phyloP scores from a whole-genome alignment of 2,888 invertebrate genomes.

The Dendrolimus pini region DNA sequence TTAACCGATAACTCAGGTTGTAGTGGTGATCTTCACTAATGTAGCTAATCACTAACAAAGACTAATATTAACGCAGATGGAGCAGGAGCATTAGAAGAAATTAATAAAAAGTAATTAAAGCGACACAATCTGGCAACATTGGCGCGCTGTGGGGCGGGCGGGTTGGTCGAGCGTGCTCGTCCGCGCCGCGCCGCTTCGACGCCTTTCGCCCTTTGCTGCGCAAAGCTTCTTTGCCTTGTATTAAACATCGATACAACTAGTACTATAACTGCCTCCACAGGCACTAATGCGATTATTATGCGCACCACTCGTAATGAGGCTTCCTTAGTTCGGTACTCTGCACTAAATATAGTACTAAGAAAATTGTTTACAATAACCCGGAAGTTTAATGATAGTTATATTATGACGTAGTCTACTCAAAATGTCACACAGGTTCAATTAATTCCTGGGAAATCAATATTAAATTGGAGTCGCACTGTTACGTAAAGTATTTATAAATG shows the following conservation, averaged over 20 bases:
- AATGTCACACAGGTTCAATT: too few species aligned
- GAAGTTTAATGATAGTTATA: background rate
- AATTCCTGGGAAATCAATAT: too few species aligned
- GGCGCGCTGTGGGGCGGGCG: background rate
- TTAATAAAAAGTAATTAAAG: too few species aligned
- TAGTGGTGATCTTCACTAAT: too few species aligned
- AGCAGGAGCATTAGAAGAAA: too few species aligned
- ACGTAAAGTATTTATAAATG: background rate
- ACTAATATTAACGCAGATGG: too few species aligned
- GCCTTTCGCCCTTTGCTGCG: constrained; percentile 2
- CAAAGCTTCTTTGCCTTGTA: constrained; percentile 14
- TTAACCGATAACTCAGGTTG: too few species aligned
- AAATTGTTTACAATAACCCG: background rate
- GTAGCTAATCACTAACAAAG: too few species aligned
- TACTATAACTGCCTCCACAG: constrained; percentile 1
- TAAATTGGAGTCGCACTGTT: too few species aligned
- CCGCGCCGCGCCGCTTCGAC: background rate
- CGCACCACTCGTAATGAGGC: constrained; percentile 19
- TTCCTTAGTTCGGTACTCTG: constrained; percentile 15
- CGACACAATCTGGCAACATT: background rate
- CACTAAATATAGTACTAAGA: background rate
- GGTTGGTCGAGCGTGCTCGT: background rate
- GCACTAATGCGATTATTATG: constrained; percentile 29
- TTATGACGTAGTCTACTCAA: too few species aligned
- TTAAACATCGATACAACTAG: constrained; percentile 8